A percentile compares a stretch with the other conserved stretches of the same genome.
Conservation (phyloP, 2,888 invertebrate species). For the Lapara coniferarum region DNA sequence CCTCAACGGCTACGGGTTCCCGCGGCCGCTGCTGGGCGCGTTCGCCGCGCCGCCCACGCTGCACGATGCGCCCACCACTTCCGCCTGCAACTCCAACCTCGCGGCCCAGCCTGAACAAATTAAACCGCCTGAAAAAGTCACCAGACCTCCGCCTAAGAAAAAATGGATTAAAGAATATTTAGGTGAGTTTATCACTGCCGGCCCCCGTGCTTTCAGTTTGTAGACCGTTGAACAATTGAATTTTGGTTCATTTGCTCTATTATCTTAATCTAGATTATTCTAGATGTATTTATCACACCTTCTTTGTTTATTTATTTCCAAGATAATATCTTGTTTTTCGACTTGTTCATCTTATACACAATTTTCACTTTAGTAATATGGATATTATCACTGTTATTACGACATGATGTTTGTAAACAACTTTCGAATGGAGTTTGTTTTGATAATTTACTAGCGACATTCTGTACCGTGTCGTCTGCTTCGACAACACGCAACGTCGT, state of each 20-base stretch:
- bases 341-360: background rate
- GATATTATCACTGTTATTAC: background rate
- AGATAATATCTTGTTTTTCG: background rate
- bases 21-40: constrained; percentile 35
- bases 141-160: constrained; percentile 86
- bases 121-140: constrained; percentile 54
- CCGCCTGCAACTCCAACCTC: constrained; percentile 50
- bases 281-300: background rate
- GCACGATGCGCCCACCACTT: constrained; percentile 53
- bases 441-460: background rate
- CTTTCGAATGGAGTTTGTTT: background rate
- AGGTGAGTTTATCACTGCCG: constrained; percentile 68
- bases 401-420: background rate
- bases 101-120: constrained; percentile 52
- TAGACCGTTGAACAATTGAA: background rate
- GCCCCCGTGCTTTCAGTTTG: background rate
- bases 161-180: constrained; percentile 89
- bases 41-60: constrained; percentile 47
- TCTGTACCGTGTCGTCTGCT: background rate
- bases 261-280: background rate
- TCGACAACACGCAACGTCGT: background rate
- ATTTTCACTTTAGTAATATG: background rate
- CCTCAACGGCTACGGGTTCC: constrained; percentile 59
- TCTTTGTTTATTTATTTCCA: background rate
- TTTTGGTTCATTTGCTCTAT: background rate